These are phyloP conservation scores for Hermaeophaga mercurialis DNA, from an alignment of 2,888 invertebrate genomes.

Conservation along the genomic window DNA sequence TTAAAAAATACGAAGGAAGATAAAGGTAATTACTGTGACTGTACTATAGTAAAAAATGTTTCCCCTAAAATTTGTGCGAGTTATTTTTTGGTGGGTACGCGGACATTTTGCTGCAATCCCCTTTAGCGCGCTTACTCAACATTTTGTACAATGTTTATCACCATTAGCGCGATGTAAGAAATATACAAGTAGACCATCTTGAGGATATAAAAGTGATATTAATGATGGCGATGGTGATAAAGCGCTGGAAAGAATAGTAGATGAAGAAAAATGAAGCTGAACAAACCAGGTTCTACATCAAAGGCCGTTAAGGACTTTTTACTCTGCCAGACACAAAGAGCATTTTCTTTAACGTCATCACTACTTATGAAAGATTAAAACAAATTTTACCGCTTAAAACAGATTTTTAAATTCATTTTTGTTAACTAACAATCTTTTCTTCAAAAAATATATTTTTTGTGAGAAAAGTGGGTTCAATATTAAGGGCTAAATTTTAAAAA, in stretches of 20 bases:
- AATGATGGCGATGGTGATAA: constrained; percentile 57
- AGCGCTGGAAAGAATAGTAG: constrained; percentile 50
- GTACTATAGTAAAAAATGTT: constrained; percentile 2
- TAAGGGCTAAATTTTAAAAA: no score
- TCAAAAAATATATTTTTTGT: no score
- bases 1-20: no score
- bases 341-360: constrained; percentile 10
- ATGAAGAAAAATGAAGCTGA: constrained; percentile 56
- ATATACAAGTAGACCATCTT: constrained; percentile 57
- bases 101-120: constrained; percentile 45
- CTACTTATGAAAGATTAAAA: constrained; percentile 2
- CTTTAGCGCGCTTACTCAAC: constrained; percentile 49
- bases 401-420: no score
- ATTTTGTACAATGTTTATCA: constrained; percentile 59
- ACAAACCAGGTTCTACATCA: constrained; percentile 48
- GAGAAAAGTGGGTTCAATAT: no score
- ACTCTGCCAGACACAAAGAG: constrained; percentile 15
- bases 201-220: constrained; percentile 60
- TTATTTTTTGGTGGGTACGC: constrained; percentile 30
- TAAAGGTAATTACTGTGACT: no score
- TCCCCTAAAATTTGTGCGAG: constrained; percentile 13
- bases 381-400: no score
- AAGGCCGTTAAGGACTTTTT: constrained; percentile 40
- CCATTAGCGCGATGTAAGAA: constrained; percentile 57
- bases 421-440: no score